A percentile compares a stretch with the other conserved stretches of the same genome.
phyloP scores from a whole-genome alignment of 1,140 invertebrate species.

The Euborellia annulipes region DNA sequence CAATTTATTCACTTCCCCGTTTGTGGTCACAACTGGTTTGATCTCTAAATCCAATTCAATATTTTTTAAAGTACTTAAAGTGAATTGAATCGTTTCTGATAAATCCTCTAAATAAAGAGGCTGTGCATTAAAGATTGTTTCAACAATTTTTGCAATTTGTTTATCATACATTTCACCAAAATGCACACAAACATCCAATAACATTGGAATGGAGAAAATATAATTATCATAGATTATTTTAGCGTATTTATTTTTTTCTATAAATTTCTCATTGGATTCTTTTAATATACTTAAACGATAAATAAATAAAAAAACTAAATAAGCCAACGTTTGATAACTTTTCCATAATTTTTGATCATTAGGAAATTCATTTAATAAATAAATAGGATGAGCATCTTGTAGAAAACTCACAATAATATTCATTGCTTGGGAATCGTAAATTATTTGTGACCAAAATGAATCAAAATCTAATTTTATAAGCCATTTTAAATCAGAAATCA shows the following conservation, averaged over 20 bases:
- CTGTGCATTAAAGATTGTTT: slow-evolving; percentile 48
- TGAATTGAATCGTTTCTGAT: slow-evolving; percentile 29
- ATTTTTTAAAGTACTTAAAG: neutral
- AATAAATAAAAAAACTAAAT: slow-evolving; percentile 47
- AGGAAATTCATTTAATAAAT: slow-evolving; percentile 33
- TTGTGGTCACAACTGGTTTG: slow-evolving; percentile 13
- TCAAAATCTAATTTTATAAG: slow-evolving; percentile 11
- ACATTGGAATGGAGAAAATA: slow-evolving; percentile 62
- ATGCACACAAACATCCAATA: slow-evolving; percentile 58
- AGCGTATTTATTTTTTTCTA: slow-evolving; percentile 33
- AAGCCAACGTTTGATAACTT: slow-evolving; percentile 36
- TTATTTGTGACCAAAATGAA: slow-evolving; percentile 65
- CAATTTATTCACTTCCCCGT: slow-evolving; percentile 30
- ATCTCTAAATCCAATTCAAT: slow-evolving; percentile 14
- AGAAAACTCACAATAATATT: slow-evolving; percentile 49
- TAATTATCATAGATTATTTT: slow-evolving; percentile 63
- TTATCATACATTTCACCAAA: slow-evolving; percentile 49
- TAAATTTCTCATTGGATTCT: slow-evolving; percentile 26
- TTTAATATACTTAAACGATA: slow-evolving; percentile 55
- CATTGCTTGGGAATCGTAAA: slow-evolving; percentile 48
- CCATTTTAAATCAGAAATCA: no score
- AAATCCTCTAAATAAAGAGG: slow-evolving; percentile 54
- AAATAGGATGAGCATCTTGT: slow-evolving; percentile 52
- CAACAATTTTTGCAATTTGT: slow-evolving; percentile 43
- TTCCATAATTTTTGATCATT: slow-evolving; percentile 28